Conservation (phyloP, 1,140 invertebrate species). For the Drosophila pachea region DNA sequence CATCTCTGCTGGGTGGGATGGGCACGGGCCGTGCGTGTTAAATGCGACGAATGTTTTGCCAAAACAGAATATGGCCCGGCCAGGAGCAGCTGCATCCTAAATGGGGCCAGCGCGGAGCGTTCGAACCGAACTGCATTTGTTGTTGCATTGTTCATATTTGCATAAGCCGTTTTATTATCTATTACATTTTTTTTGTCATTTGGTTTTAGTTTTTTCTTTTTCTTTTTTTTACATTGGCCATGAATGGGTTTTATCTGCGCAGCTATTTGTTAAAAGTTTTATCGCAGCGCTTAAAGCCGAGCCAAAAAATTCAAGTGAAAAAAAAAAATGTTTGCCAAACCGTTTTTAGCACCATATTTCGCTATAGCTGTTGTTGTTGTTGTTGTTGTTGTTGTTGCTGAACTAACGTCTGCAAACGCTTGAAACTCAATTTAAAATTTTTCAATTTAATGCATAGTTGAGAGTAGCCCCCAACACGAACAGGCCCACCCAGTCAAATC, state of each 20-base stretch:
- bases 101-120: background rate
- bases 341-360: conserved; percentile 64
- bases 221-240: conserved; percentile 19
- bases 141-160: conserved; percentile 49
- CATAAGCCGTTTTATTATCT: conserved; percentile 75
- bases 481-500: conserved; percentile 9
- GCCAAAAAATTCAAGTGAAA: conserved; percentile 28
- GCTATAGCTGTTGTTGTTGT: conserved; percentile 6
- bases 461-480: conserved; percentile 14
- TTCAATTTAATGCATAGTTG: conserved; percentile 22
- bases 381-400: conserved; percentile 4
- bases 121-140: conserved; percentile 17
- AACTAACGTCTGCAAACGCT: conserved; percentile 7
- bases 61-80: conserved; percentile 29
- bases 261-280: conserved; percentile 77
- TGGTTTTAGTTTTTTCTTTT: background rate
- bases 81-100: conserved; percentile 26
- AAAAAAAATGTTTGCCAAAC: conserved; percentile 58
- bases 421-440: conserved; percentile 38
- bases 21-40: conserved; percentile 19
- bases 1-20: background rate
- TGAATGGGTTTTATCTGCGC: conserved; percentile 57
- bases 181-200: conserved; percentile 38
- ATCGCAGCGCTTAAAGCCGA: conserved; percentile 67
- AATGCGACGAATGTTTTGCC: conserved; percentile 47